Base-by-base conservation (phyloP, 2,888 invertebrate species). In the Orchestes rusci region DNA sequence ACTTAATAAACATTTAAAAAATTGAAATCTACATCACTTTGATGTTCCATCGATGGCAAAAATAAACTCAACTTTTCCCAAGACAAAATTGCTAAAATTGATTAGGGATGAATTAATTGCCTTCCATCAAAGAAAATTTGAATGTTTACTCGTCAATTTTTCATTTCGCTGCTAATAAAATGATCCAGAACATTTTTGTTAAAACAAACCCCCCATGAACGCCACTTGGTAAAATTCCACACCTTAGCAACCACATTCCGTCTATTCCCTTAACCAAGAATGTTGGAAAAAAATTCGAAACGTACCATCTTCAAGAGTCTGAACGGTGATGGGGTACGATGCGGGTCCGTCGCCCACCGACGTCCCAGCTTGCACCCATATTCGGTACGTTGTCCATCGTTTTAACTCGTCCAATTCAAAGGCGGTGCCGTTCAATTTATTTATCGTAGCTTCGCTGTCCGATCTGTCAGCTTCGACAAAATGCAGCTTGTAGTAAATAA, bases 251-350 rank as follows among this genome's bases (percentile, higher is more conserved):
- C 38, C 19, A 12, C n/a, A 10, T 38, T 27, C 29, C 28, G 7
- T 17, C 31, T 15, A 16, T 16, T 17, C 16, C 34, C 2, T 34
- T 16, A 18, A 34, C 16, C 8, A 10, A n/a, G n/a, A n/a, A n/a
- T n/a, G n/a, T n/a, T n/a, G n/a, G n/a, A n/a, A n/a, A n/a, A 36
- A 36, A 15, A 8, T 17, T 16, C 47, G 51, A 58, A 63, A 87
- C 94, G 84, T 94, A 97, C 97, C 96, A 83, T 94, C 95, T 85
- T 96, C 96, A 68, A 90, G 89, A 57, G 96, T 96, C 76, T 86
- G 85, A 62, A 93, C 85, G 63, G 83, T 81, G 75, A 94, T 84
- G 53, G 92, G 91, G 71, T 84, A 85, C 59, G 93, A 93, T 62
- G 84, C 80, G 53, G 89, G 96, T 53, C 97, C 96, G 72, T 94